These are phyloP conservation scores for Rhaphigaster nebulosa DNA, from an alignment of 2,888 invertebrate genomes.

Conservation along the genomic window DNA sequence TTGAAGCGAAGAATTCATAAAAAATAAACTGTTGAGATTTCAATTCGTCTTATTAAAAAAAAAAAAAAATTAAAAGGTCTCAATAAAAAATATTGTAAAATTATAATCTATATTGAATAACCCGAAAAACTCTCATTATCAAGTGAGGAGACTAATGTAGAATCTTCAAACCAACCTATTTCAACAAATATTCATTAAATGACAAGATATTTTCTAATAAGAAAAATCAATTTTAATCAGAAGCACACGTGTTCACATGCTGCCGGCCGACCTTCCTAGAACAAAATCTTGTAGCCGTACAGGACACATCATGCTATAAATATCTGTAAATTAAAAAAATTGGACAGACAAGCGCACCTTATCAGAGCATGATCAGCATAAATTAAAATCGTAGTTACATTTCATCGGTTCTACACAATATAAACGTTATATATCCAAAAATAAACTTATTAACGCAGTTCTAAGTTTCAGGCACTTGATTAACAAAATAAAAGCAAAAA, in stretches of 20 bases:
- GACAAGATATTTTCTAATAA: background rate
- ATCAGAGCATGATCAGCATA: background rate
- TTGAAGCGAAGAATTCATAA: no score
- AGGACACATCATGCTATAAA: background rate
- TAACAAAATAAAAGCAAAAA: background rate
- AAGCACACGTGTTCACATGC: background rate
- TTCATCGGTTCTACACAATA: background rate
- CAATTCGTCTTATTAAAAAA: no score
- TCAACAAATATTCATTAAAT: background rate
- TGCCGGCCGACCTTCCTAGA: background rate
- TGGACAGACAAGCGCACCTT: background rate
- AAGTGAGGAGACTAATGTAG: no score
- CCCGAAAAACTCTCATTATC: no score
- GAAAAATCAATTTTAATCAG: background rate
- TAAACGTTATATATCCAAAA: background rate
- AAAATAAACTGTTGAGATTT: no score
- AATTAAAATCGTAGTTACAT: background rate
- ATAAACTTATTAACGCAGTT: background rate
- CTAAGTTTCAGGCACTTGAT: background rate
- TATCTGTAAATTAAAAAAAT: no score
- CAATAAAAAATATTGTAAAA: no score
- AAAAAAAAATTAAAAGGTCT: no score
- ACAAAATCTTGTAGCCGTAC: background rate
- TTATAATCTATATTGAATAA: no score
- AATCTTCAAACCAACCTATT: no score